Percentiles rank a stretch among this genome's conserved stretches.
Evolutionary conservation across 1,140 invertebrate species (phyloP).

Genomic region (Oryzaephilus surinamensis): DNA sequence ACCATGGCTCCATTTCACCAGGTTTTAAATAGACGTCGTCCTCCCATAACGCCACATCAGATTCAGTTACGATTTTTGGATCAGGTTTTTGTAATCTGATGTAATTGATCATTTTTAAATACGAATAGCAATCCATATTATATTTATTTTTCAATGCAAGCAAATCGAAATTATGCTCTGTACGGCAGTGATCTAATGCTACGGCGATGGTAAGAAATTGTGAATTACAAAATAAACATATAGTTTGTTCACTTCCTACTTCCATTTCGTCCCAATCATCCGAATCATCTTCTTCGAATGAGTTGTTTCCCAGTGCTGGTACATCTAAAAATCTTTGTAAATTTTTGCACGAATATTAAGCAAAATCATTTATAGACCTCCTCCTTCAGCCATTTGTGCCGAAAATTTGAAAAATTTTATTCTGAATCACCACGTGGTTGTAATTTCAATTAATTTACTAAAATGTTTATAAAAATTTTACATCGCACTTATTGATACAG

Average conservation of each 20-base stretch:
- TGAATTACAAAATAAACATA: slow-evolving; percentile 48
- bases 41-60: slow-evolving; percentile 50
- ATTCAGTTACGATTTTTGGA: slow-evolving; percentile 44
- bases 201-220: slow-evolving; percentile 41
- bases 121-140: slow-evolving; percentile 72
- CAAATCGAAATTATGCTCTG: slow-evolving; percentile 61
- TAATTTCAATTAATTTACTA: too few species aligned
- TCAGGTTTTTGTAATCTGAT: slow-evolving; percentile 54
- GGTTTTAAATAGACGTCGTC: slow-evolving; percentile 74
- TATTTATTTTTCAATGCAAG: slow-evolving; percentile 53
- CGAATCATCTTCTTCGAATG: slow-evolving; percentile 30
- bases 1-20: slow-evolving; percentile 66
- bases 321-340: background rate
- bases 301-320: background rate
- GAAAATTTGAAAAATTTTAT: too few species aligned
- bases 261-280: slow-evolving; percentile 38
- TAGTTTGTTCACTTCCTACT: slow-evolving; percentile 32
- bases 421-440: too few species aligned
- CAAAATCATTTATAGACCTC: too few species aligned
- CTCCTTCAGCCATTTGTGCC: too few species aligned
- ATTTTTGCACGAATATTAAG: too few species aligned
- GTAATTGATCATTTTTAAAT: slow-evolving; percentile 83
- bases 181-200: slow-evolving; percentile 46
- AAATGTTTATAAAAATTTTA: too few species aligned
- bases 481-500: too few species aligned